Conservation (phyloP, 30 jellyfish, hydroid and myxozoan species). For the Aurelia aurita region DNA sequence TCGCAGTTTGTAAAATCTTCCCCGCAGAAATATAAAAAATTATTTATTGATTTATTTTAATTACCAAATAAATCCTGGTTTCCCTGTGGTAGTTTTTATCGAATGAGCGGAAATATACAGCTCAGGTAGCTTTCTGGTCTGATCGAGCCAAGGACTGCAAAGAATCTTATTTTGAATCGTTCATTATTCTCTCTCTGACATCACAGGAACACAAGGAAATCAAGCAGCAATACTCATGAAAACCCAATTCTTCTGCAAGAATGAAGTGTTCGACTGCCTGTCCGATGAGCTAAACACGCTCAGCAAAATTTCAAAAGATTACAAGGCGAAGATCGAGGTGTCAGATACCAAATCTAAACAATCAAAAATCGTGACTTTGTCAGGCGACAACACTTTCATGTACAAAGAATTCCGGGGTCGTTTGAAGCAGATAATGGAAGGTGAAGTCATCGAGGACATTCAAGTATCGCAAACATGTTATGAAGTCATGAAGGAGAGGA, state of each 20-base stretch:
- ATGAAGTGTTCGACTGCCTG: background rate
- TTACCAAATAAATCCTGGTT: too few relatives aligned
- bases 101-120: too few relatives aligned
- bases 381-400: constrained; percentile 25
- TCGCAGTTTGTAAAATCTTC: too few relatives aligned
- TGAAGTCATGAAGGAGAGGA: background rate
- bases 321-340: background rate
- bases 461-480: background rate
- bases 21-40: too few relatives aligned
- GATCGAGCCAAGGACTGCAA: background rate
- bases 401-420: constrained; percentile 23
- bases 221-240: constrained; percentile 7
- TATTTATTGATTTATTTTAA: too few relatives aligned
- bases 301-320: background rate
- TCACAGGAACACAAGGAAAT: constrained; percentile 11
- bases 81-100: too few relatives aligned
- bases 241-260: background rate
- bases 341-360: background rate
- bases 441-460: constrained; percentile 4
- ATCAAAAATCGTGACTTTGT: background rate
- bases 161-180: background rate
- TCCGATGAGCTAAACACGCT: background rate
- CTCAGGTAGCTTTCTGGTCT: background rate
- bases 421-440: background rate
- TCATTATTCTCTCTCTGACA: background rate